phyloP scores from a whole-genome alignment of 1,140 invertebrate genomes.

The Lepidurus arcticus region DNA sequence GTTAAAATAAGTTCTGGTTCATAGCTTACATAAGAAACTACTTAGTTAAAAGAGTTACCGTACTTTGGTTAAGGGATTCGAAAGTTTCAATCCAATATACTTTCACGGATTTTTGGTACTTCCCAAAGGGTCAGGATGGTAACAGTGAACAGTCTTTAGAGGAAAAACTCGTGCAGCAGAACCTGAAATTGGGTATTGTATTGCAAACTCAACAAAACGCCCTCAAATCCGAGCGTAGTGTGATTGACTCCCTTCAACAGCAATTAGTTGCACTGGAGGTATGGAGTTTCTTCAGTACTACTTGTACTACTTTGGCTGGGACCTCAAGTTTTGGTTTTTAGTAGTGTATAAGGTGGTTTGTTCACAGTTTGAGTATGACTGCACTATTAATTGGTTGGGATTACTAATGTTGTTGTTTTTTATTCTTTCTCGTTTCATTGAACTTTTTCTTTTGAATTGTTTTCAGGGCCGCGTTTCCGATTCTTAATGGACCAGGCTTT shows the following conservation, averaged over 20 bases:
- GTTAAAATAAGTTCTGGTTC: too few relatives aligned
- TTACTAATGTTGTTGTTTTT: too few relatives aligned
- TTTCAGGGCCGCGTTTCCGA: neutral
- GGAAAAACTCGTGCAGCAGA: neutral
- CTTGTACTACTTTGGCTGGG: neutral
- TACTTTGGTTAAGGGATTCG: too few relatives aligned
- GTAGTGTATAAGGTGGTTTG: neutral
- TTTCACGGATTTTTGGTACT: too few relatives aligned
- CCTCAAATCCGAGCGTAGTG: neutral
- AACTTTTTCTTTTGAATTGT: neutral
- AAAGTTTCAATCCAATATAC: too few relatives aligned
- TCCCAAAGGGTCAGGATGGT: too few relatives aligned
- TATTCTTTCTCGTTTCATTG: too few relatives aligned
- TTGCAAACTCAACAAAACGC: conserved; percentile 3
- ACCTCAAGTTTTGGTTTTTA: neutral
- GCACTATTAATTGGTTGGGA: too few relatives aligned
- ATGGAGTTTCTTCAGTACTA: neutral
- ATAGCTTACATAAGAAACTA: too few relatives aligned
- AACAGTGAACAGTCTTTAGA: neutral
- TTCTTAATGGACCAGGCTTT: neutral
- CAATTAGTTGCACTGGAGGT: neutral
- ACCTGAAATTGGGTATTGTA: neutral
- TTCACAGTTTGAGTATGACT: too few relatives aligned
- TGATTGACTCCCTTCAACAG: conserved; percentile 12
- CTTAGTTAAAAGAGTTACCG: too few relatives aligned